Conservation (phyloP, 2,113 vertebrate species). For the Xenus cinereus region DNA sequence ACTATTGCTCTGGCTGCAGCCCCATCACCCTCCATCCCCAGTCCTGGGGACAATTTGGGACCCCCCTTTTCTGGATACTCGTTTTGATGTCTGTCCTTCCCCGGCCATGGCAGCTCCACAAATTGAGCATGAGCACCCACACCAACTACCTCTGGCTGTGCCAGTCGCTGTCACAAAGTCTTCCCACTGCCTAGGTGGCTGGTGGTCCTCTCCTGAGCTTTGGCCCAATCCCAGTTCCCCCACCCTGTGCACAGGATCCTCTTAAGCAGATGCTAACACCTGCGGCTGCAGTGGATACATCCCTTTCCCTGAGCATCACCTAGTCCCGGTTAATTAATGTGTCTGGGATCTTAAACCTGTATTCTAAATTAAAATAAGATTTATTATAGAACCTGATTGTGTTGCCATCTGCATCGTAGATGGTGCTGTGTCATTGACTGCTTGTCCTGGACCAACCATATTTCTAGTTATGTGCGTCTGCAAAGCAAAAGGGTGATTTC, state of each 20-base stretch:
- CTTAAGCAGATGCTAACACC: accelerated
- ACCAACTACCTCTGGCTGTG: not conserved
- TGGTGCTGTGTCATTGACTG: not conserved
- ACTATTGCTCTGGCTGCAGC: not conserved
- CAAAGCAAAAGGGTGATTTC: not conserved
- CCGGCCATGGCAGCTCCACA: not conserved
- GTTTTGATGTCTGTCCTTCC: accelerated
- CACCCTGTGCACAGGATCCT: accelerated
- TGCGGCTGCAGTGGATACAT: accelerated
- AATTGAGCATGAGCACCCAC: not conserved
- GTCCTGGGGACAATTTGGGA: not conserved
- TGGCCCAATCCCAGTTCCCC: not conserved
- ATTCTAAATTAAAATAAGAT: not conserved
- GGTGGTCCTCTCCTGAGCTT: not conserved
- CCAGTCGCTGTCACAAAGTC: not conserved
- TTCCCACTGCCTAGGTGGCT: too few species aligned
- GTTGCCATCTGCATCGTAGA: not conserved
- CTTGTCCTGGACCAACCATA: not conserved
- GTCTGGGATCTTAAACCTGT: not conserved
- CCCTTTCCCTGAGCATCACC: not conserved
- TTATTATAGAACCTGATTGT: not conserved
- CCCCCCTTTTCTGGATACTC: not conserved
- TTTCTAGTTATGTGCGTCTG: not conserved
- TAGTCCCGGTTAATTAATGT: not conserved
- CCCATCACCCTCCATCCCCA: not conserved